Conservation (phyloP, 2,888 invertebrate genomes). For the Cerastoderma edule region DNA sequence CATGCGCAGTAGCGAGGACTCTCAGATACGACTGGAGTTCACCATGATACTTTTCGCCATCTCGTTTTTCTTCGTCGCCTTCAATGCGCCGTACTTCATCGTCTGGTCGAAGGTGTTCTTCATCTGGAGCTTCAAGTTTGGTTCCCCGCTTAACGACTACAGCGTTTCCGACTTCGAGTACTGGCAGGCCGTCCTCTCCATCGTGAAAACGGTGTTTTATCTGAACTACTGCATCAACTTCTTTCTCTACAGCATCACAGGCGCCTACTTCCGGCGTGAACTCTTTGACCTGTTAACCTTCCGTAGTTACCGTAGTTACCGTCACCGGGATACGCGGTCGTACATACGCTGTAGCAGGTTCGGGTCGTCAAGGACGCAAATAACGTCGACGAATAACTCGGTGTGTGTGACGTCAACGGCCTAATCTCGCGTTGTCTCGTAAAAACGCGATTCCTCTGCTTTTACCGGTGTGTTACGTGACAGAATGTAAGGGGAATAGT, state of each 20-base stretch:
- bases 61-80: constrained; percentile 79
- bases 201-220: constrained; percentile 77
- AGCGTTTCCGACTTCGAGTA: constrained; percentile 31
- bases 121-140: constrained; percentile 17
- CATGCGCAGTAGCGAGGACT: constrained; percentile 68
- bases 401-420: constrained; percentile 25
- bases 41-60: constrained; percentile 78
- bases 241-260: constrained; percentile 80
- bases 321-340: constrained; percentile 4
- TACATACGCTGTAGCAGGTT: constrained; percentile 20
- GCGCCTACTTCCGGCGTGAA: constrained; percentile 78
- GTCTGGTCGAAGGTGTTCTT: constrained; percentile 71
- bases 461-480: too few relatives aligned
- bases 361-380: constrained; percentile 18
- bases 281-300: constrained; percentile 70
- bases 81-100: constrained; percentile 80
- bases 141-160: background rate
- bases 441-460: too few relatives aligned
- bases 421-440: too few relatives aligned
- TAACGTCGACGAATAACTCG: constrained; percentile 11
- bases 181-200: constrained; percentile 61
- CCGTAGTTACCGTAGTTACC: constrained; percentile 25
- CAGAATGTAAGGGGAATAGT: too few relatives aligned
- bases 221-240: constrained; percentile 80
- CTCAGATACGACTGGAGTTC: constrained; percentile 76